These are phyloP conservation scores for Cabera pusaria DNA, from an alignment of 2,888 invertebrate genomes.

Conservation along the genomic window DNA sequence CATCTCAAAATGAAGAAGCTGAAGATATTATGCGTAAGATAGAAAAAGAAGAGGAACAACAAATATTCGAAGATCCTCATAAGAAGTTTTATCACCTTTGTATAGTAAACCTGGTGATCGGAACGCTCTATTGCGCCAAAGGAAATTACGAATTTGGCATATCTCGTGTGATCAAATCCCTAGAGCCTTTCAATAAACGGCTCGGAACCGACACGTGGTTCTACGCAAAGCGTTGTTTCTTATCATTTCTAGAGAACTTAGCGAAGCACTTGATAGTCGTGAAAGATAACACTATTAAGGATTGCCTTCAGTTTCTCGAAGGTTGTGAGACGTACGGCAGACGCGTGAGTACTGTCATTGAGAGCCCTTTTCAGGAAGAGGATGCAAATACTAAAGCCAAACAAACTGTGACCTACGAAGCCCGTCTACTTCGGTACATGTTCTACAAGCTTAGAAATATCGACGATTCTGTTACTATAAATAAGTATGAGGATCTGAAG, in stretches of 20 bases:
- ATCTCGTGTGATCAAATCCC: constrained; percentile 97
- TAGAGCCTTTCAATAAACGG: constrained; percentile 96
- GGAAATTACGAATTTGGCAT: constrained; percentile 99
- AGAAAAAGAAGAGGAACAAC: constrained; percentile 97
- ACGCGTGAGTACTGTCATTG: constrained; percentile 91
- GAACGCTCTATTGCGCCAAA: constrained; percentile 98
- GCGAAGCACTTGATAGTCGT: constrained; percentile 95
- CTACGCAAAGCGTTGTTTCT: constrained; percentile 97
- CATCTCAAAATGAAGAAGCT: constrained; percentile 98
- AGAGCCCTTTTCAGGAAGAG: constrained; percentile 90
- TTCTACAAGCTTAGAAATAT: constrained; percentile 86
- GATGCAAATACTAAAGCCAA: constrained; percentile 88
- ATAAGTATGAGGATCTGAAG: constrained; percentile 80
- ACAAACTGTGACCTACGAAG: constrained; percentile 96
- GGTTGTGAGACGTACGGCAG: constrained; percentile 95
- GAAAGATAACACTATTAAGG: constrained; percentile 93
- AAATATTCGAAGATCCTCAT: constrained; percentile 95
- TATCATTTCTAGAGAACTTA: constrained; percentile 95
- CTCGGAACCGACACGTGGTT: constrained; percentile 99
- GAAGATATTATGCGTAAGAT: constrained; percentile 99
- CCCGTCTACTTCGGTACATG: constrained; percentile 91
- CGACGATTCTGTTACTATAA: constrained; percentile 77
- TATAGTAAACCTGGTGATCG: constrained; percentile 99
- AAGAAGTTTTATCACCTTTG: constrained; percentile 97
- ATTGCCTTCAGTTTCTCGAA: constrained; percentile 94